Percentiles rank a stretch among this genome's conserved stretches.
Conservation (phyloP, 2,113 vertebrate genomes). For the Peucedramus taeniatus region DNA sequence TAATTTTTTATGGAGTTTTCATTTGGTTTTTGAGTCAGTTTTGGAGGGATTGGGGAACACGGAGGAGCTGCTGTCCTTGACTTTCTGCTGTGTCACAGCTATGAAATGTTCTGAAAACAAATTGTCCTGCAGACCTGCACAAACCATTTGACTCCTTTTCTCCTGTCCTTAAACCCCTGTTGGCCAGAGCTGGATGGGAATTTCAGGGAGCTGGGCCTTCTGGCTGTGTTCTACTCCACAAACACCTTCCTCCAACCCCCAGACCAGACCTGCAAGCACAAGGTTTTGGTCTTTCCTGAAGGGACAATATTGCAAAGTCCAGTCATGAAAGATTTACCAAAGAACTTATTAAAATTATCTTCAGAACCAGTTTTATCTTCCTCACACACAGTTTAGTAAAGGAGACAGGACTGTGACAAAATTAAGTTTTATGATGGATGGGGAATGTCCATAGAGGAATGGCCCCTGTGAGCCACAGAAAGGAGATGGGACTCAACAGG, state of each 20-base stretch:
- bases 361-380: background rate
- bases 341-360: background rate
- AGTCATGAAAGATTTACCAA: background rate
- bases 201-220: background rate
- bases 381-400: background rate
- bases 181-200: background rate
- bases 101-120: background rate
- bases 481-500: background rate
- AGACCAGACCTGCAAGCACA: accelerated
- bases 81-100: background rate
- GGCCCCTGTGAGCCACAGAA: background rate
- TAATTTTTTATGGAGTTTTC: background rate
- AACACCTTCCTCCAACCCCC: background rate
- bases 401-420: background rate
- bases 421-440: background rate
- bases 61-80: background rate
- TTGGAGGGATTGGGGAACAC: background rate
- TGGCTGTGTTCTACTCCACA: too few species aligned
- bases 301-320: background rate
- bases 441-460: background rate
- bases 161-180: background rate
- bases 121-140: background rate
- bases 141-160: background rate
- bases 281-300: background rate
- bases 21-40: background rate